phyloP scores from a whole-genome alignment of 2,113 vertebrate species.

The Heterotilapia buettikoferi region DNA sequence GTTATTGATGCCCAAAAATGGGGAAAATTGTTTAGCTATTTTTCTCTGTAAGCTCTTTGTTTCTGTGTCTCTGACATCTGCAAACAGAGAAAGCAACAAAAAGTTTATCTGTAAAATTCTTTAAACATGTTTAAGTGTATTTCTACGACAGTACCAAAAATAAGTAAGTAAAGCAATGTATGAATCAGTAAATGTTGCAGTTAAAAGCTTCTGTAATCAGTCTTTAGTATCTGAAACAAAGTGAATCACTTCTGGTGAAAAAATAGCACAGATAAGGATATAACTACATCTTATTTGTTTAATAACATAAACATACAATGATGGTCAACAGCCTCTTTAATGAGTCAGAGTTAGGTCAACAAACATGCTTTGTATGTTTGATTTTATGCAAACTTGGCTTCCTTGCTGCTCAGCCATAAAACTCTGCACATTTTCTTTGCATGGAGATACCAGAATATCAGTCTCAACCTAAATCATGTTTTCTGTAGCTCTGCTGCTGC shows the following conservation, averaged over 20 bases:
- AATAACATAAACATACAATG: rapidly evolving
- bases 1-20: too few species aligned
- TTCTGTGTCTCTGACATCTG: neutral
- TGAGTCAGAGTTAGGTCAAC: neutral
- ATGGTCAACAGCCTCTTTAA: rapidly evolving
- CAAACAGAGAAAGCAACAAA: too few species aligned
- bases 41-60: too few species aligned
- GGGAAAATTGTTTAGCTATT: too few species aligned
- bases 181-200: rapidly evolving
- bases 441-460: rapidly evolving
- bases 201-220: rapidly evolving
- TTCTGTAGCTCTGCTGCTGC: neutral
- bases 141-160: neutral
- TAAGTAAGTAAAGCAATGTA: neutral
- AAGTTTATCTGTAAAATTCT: too few species aligned
- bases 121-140: neutral
- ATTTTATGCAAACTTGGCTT: rapidly evolving
- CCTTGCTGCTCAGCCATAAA: rapidly evolving
- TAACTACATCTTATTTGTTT: neutral
- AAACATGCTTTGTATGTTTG: neutral
- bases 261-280: neutral
- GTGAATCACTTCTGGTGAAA: neutral
- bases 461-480: neutral
- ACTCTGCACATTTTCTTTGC: neutral
- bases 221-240: neutral